Evolutionary conservation across 2,797 vertebrate genomes (phyloP).

Genomic region (Podargus strigoides): DNA sequence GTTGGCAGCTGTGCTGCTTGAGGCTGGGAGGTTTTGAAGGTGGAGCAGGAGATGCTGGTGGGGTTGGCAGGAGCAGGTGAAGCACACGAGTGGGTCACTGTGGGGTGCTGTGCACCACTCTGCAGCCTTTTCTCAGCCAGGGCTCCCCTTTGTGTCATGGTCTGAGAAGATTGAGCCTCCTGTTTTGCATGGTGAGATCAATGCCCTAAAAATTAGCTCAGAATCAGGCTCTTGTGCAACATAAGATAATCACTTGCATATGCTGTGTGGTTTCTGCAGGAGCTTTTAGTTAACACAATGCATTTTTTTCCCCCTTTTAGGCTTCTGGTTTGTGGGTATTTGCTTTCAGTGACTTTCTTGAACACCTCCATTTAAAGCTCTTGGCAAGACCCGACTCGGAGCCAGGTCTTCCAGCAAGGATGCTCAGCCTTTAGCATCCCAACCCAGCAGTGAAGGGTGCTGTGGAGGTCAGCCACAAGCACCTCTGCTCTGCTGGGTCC

Average conservation of each 20-base stretch:
- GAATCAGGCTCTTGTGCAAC: not conserved
- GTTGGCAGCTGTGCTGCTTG: not conserved
- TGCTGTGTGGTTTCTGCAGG: not conserved
- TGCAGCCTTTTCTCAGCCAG: not conserved
- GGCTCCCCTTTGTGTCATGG: fast-evolving
- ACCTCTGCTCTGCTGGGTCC: fast-evolving
- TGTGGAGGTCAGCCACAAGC: not conserved
- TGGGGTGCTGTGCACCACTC: fast-evolving
- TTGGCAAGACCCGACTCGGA: fast-evolving
- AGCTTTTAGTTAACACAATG: not conserved
- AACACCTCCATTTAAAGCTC: fast-evolving
- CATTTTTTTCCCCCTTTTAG: not conserved
- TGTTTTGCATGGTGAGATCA: not conserved
- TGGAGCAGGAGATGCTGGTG: not conserved
- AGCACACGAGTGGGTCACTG: not conserved
- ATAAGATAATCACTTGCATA: not conserved
- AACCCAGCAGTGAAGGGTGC: too few species aligned
- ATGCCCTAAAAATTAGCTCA: not conserved
- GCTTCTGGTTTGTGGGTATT: not conserved
- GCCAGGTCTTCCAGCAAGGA: not conserved
- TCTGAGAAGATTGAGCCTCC: not conserved
- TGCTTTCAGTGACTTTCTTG: not conserved
- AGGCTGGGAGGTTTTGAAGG: not conserved
- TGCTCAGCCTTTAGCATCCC: not conserved
- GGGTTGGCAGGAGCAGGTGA: not conserved